Base-by-base conservation (phyloP, 2,797 vertebrate species). In the Alfaro cultratus region DNA sequence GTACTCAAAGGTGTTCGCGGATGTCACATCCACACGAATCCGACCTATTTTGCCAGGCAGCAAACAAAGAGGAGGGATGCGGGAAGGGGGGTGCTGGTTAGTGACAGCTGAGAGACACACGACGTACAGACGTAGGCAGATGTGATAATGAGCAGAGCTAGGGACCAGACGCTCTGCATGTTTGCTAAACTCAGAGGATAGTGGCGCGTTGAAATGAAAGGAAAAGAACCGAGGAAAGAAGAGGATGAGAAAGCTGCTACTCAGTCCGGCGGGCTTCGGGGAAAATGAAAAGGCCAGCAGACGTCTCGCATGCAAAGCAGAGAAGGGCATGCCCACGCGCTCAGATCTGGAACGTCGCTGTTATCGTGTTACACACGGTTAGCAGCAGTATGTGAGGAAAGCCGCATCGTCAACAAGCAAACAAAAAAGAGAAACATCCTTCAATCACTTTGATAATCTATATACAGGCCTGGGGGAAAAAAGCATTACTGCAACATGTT, bases 81-180 rank as follows among this genome's bases (percentile, higher is more conserved):
- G 62, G 15, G 34, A 36, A 18, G 62, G 34, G 34, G 13, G 62
- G 1, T 1, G 29, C 47, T 82, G 47, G 51, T 71, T 67, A 80
- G 73, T 51, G 74, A 84, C 83, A 86, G 81, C 76, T 53, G 70
- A 36, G 75, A 9, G 43, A 77, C 51, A 46, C 62, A 46, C 62
- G 74, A 79, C 68, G 79, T 10, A 70, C 55, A 78, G 78, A 75
- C 29, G 39, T 62, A 51, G 39, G 75, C 77, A 34, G 74, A 64
- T 41, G 49, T 60, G 46, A 47, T 67, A 64, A 80, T n/a, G 57
- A 45, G 34, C 67, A 70, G 67, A 43, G n/a, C 49, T 15, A 29
- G 39, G 57, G 88, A 84, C 81, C 86, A 55, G 91, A 86, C n/a
- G 73, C 36, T 45, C 80, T 23, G 34, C 87, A 83, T 88, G 81